Base-by-base conservation (phyloP, 2,888 invertebrate genomes). In the Hoplodrina blanda region DNA sequence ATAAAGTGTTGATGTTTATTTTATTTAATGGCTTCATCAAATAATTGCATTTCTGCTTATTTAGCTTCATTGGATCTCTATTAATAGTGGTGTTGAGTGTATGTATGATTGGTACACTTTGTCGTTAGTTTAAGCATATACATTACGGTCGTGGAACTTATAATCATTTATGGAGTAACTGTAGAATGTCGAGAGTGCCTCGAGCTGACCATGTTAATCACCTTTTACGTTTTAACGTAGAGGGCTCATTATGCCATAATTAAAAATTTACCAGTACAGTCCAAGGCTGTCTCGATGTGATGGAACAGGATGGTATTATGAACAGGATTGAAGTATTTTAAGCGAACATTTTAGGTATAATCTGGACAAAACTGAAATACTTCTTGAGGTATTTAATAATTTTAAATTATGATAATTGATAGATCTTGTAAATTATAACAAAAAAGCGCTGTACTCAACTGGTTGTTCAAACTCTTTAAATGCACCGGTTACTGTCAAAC, bases 71-170 rank as follows among this genome's bases (percentile, higher is more conserved):
- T 46, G 17, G 15, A 46, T 17, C 17, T 11, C 15, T 44, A 1
- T 44, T 44, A 44, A 44, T 15, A 15, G 17, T 41, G 3, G 11
- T 41, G 11, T 41, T 41, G 1, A 41, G 13, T 13, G 41, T 41
- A 41, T 41, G 11, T 13, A 13, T 41, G 41, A 13, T 13, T 41
- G 41, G 41, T 41, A 41, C 11, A 41, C 41, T 10, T 41, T 46
- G 7, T 62, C 11, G 17, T 62, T 54, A 41, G 17, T 55, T 25
- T 37, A 62, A 50, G 52, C 67, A 68, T 76, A 75, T 65, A 50
- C 54, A 66, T 46, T 30, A 46, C 41, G n/a, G n/a, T n/a, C n/a
- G 59, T 56, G 13, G 41, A 25, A 46, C 4, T 30, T 10, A 15
- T 8, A 1, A 6, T 5, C 4, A 30, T 49, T 30, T 56, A 19